A percentile compares a stretch with the other conserved stretches of the same genome.
phyloP scores from a whole-genome alignment of 2,113 vertebrate species.

The Dascyllus trimaculatus region DNA sequence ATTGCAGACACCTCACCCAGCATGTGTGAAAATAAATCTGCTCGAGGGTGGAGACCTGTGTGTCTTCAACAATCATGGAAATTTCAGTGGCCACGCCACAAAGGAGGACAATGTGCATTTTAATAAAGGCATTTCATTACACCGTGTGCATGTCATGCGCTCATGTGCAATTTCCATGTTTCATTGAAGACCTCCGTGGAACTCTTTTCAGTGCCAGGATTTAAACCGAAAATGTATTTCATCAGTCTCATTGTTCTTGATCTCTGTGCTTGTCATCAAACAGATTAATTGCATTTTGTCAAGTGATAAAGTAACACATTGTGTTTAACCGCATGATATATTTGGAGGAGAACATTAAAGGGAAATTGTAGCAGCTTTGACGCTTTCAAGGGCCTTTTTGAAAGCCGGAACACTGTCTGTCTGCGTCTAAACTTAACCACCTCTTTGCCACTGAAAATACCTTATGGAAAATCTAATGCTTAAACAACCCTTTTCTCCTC shows the following conservation, averaged over 20 bases:
- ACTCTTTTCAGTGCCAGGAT: conserved; percentile 62
- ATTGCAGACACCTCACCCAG: conserved; percentile 85
- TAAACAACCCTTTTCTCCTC: conserved; percentile 72
- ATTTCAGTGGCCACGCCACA: conserved; percentile 76
- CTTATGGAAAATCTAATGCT: conserved; percentile 77
- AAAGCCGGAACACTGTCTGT: conserved; percentile 64
- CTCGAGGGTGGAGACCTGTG: conserved; percentile 81
- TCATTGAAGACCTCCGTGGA: conserved; percentile 43
- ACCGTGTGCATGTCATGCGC: conserved; percentile 57
- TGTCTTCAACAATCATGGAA: conserved; percentile 84
- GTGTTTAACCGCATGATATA: conserved; percentile 59
- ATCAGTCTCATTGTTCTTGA: conserved; percentile 55
- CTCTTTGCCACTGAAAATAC: conserved; percentile 64
- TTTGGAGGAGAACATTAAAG: conserved; percentile 68
- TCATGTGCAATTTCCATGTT: conserved; percentile 44
- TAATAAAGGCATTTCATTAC: conserved; percentile 78
- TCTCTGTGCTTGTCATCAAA: conserved; percentile 49
- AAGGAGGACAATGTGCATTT: conserved; percentile 60
- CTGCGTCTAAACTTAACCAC: conserved; percentile 71
- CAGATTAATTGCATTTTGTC: conserved; percentile 61
- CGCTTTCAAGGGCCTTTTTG: conserved; percentile 54
- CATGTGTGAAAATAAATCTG: conserved; percentile 88
- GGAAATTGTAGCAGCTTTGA: conserved; percentile 39
- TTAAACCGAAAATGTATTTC: conserved; percentile 51
- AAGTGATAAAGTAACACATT: conserved; percentile 54